Evolutionary conservation across 1,140 invertebrate genomes (phyloP).

Genomic region (Phymorhynchus buccinoides): DNA sequence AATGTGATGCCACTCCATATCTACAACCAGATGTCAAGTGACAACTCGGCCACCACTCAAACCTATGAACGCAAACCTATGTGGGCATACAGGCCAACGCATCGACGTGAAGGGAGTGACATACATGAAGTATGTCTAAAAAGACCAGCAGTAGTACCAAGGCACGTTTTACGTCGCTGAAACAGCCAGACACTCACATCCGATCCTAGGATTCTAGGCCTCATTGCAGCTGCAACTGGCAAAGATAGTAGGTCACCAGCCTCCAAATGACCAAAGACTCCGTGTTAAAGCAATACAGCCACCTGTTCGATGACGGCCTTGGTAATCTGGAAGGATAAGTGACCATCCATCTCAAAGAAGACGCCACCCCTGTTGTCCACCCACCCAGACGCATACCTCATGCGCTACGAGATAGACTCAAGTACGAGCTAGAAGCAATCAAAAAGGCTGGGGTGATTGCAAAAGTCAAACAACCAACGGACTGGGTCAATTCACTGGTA

Average conservation of each 20-base stretch:
- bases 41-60: too few species aligned
- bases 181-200: not conserved
- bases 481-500: too few species aligned
- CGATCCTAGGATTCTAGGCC: slow-evolving; percentile 1
- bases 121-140: not conserved
- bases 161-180: not conserved
- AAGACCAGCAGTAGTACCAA: not conserved
- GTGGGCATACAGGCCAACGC: too few species aligned
- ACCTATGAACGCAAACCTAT: too few species aligned
- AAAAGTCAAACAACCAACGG: too few species aligned
- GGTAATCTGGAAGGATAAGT: slow-evolving; percentile 42
- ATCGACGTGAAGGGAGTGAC: too few species aligned
- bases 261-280: slow-evolving; percentile 15
- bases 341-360: slow-evolving; percentile 38
- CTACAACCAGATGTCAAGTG: too few species aligned
- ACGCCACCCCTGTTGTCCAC: slow-evolving; percentile 43
- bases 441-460: not conserved
- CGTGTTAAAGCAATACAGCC: slow-evolving; percentile 41
- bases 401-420: slow-evolving; percentile 31
- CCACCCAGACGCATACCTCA: slow-evolving; percentile 42
- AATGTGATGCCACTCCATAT: too few species aligned
- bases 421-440: slow-evolving; percentile 49
- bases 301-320: slow-evolving; percentile 43
- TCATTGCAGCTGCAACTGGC: slow-evolving; percentile 20
- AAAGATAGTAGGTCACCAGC: not conserved